These are phyloP conservation scores for Stegostoma tigrinum DNA, from an alignment of 2,113 vertebrate species.

Conservation along the genomic window DNA sequence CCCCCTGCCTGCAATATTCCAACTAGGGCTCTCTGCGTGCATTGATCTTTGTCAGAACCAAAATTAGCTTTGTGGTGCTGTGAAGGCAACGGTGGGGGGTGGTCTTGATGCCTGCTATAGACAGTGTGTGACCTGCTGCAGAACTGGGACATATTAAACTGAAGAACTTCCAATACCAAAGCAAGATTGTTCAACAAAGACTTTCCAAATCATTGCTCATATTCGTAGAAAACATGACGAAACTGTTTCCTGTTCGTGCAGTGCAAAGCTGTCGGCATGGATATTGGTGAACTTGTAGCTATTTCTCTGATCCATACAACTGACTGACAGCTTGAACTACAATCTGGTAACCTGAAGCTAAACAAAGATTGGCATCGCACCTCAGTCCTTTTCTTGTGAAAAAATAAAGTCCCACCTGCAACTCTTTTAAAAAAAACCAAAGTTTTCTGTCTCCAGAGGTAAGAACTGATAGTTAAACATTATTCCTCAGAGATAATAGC, in stretches of 20 bases:
- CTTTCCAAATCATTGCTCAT: neutral
- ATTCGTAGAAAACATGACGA: neutral
- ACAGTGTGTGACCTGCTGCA: neutral
- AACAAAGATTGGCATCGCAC: too few species aligned
- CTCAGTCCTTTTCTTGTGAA: neutral
- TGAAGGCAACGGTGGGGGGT: too few species aligned
- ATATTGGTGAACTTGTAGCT: neutral
- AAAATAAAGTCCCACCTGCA: neutral
- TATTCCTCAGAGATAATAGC: neutral
- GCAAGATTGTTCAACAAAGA: neutral
- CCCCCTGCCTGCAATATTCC: too few species aligned
- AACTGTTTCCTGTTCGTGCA: neutral
- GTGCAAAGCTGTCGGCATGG: neutral
- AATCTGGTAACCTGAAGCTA: too few species aligned
- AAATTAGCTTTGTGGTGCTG: too few species aligned
- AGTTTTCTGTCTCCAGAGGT: neutral
- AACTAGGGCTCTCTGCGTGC: too few species aligned
- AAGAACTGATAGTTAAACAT: neutral
- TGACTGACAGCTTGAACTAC: too few species aligned
- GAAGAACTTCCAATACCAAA: neutral
- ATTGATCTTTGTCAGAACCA: too few species aligned
- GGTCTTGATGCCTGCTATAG: neutral
- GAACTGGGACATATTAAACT: neutral
- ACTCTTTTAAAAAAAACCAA: neutral
- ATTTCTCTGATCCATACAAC: too few species aligned